Conservation (phyloP, 2,888 invertebrate genomes). For the Matsumyia berberina region DNA sequence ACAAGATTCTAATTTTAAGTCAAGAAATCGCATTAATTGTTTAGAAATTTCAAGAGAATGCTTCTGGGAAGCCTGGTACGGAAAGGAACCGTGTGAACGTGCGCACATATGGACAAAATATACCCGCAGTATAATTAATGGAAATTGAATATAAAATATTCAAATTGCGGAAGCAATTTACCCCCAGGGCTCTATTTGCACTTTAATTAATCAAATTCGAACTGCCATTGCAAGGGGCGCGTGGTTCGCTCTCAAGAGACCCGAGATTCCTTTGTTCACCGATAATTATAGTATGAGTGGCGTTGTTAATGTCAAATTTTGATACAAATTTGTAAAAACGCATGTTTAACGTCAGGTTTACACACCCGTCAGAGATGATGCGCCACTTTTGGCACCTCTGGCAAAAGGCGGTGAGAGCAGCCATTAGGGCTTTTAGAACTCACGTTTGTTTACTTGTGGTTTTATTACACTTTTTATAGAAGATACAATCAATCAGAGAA, state of each 20-base stretch:
- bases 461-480: background rate
- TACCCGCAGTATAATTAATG: too few relatives aligned
- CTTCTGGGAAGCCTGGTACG: constrained; percentile 12
- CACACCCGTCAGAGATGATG: background rate
- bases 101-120: background rate
- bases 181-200: constrained; percentile 9
- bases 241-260: too few relatives aligned
- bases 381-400: background rate
- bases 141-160: background rate
- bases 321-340: background rate
- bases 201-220: constrained; percentile 33
- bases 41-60: constrained; percentile 13
- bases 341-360: too few relatives aligned
- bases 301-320: constrained; percentile 13
- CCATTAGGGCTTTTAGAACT: background rate
- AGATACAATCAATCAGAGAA: background rate
- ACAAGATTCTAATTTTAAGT: constrained; percentile 20
- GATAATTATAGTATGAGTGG: constrained; percentile 14
- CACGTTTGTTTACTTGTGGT: background rate
- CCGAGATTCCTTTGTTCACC: background rate
- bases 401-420: background rate
- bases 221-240: background rate
- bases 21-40: constrained; percentile 24
- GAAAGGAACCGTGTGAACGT: constrained; percentile 7
- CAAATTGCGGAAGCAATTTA: constrained; percentile 35